Evolutionary conservation across 2,888 invertebrate species (phyloP), one percentile per base, ranked within the genome.

Genomic region (Reticulitermes lucifugus): DNA sequence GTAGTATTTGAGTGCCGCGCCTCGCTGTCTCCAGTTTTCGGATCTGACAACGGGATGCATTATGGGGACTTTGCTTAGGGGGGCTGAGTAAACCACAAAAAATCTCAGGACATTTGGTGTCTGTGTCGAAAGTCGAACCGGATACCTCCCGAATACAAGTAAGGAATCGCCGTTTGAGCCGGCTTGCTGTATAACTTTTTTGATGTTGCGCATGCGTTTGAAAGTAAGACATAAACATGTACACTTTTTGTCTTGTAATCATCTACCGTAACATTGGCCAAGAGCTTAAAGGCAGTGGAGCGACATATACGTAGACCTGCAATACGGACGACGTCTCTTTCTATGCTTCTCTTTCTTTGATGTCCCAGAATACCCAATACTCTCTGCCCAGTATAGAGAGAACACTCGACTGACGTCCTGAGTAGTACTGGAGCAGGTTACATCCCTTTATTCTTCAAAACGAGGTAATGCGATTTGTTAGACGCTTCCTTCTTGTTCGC

Each of bases 401-500:
- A 59, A 14, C 80, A 35, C 35, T 65, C 25, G 1, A n/a, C 65
- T 65, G n/a, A 55, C 9, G 22, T 21, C 59, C 12, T 5, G 46
- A 59, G 21, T 80, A 73, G 73, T 41, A 12, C 25, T 65, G 65
- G 25, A 7, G 65, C 65, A n/a, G 65, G 65, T 73, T 25, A 10
- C 18, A 18, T 51, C n/a, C 73, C 46, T 77, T 77, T 46, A 77
- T 41, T 77, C 77, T 77, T 12, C 41, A 21, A 77, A 46, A 77
- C 77, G 51, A 77, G 46, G n/a, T 77, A 77, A 77, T 77, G 21
- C 51, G 77, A 77, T 77, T 77, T 77, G 46, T 77, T 77, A 77
- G 46, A 77, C 51, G 22, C 22, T 77, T 77, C 77, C 51, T 75
- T n/a, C 43, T 3, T 10, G 51, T n/a, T 73, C 77, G 7, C 41